These are phyloP conservation scores for Dromiciops gliroides DNA, from an alignment of 2,113 vertebrate species.

Conservation along the genomic window DNA sequence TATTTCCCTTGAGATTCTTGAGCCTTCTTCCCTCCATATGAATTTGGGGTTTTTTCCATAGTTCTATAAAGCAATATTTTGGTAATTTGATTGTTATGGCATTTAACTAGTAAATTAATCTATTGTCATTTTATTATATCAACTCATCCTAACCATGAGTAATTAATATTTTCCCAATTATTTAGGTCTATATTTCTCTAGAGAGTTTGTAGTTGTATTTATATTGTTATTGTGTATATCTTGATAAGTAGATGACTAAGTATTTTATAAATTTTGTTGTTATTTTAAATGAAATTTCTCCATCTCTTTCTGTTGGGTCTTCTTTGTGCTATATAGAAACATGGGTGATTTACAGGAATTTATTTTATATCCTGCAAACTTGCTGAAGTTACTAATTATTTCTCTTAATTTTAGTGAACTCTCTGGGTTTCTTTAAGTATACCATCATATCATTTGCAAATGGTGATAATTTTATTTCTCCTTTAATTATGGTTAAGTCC, in stretches of 20 bases:
- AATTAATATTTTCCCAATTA: background rate
- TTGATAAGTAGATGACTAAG: background rate
- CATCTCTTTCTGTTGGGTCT: background rate
- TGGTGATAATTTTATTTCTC: too few species aligned
- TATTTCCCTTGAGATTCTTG: background rate
- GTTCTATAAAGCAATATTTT: background rate
- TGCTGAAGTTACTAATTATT: background rate
- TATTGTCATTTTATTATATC: background rate
- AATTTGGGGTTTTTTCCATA: background rate
- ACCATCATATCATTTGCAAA: background rate
- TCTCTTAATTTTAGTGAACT: background rate
- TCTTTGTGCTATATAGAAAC: background rate
- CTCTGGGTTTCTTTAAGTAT: background rate
- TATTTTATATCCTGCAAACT: background rate
- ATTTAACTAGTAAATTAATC: background rate
- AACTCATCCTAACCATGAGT: background rate
- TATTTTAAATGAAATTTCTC: background rate
- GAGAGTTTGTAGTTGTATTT: background rate
- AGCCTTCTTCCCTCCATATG: background rate
- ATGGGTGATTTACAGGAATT: background rate
- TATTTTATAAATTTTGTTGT: background rate
- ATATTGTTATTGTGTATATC: background rate
- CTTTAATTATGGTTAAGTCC: background rate
- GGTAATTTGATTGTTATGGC: background rate
- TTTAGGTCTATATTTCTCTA: background rate